phyloP scores from a whole-genome alignment of 2,113 vertebrate species.

The Benitochromis conjunctus region DNA sequence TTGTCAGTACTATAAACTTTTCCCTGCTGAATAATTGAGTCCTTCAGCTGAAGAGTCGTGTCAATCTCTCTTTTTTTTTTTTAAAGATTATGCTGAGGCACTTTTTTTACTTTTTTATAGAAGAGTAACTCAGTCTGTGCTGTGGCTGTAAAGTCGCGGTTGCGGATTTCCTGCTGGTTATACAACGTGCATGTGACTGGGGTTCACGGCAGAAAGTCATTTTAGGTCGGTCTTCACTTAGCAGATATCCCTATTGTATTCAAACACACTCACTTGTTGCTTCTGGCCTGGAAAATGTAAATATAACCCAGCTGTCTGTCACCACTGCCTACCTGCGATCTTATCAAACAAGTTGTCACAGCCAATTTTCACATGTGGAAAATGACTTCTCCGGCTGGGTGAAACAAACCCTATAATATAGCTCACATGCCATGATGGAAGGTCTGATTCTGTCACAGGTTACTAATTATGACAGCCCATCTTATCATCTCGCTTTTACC shows the following conservation, averaged over 20 bases:
- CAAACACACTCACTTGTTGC: background rate
- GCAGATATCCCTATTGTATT: background rate
- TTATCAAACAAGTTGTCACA: background rate
- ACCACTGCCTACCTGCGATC: background rate
- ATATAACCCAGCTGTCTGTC: background rate
- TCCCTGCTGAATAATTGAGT: conserved; percentile 44
- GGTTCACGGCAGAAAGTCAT: background rate
- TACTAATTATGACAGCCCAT: background rate
- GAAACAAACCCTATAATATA: background rate
- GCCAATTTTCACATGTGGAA: background rate
- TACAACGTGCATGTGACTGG: background rate
- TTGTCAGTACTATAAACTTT: conserved; percentile 44
- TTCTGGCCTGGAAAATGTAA: background rate
- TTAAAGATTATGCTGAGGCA: background rate
- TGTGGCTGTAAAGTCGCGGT: background rate
- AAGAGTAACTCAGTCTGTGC: background rate
- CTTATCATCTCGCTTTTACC: background rate
- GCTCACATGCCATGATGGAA: background rate
- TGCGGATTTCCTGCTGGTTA: background rate
- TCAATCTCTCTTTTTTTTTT: conserved; percentile 10
- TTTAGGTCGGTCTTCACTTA: background rate
- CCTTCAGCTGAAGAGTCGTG: conserved; percentile 16
- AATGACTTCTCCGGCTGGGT: background rate
- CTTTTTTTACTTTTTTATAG: background rate
- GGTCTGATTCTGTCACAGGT: background rate